Conservation (phyloP, 2,888 invertebrate species). For the Listrodromus nycthemerus region DNA sequence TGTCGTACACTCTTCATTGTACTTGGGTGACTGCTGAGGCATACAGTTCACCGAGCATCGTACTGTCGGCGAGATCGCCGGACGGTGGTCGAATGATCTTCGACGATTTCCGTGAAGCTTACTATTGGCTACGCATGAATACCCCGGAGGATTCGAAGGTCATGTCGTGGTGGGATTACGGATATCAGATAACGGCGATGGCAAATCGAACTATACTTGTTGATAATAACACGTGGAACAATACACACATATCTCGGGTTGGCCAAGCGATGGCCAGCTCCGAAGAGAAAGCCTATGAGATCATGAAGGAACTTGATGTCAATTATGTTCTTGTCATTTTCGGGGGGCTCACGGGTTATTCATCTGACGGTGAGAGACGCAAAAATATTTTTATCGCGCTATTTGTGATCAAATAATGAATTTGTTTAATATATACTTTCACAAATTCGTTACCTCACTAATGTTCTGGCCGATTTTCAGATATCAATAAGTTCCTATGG, state of each 20-base stretch:
- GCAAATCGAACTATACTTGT: slow-evolving; percentile 99
- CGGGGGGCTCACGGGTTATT: slow-evolving; percentile 99
- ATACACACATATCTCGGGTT: slow-evolving; percentile 98
- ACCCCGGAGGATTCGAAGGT: slow-evolving; percentile 97
- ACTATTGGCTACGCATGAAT: slow-evolving; percentile 99
- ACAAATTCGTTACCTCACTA: slow-evolving; percentile 9
- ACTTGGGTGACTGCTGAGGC: slow-evolving; percentile 99
- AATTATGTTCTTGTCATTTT: slow-evolving; percentile 99
- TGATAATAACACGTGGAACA: slow-evolving; percentile 99
- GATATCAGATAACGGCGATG: slow-evolving; percentile 99
- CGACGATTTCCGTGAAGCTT: slow-evolving; percentile 96
- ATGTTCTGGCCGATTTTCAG: slow-evolving; percentile 84
- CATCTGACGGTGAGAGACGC: slow-evolving; percentile 93
- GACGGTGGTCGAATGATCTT: slow-evolving; percentile 98
- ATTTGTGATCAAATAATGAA: not conserved
- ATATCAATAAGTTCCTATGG: slow-evolving; percentile 99
- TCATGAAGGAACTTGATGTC: slow-evolving; percentile 98
- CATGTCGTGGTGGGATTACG: slow-evolving; percentile 99
- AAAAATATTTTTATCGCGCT: not conserved
- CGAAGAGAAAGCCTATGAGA: slow-evolving; percentile 98
- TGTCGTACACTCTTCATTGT: slow-evolving; percentile 98
- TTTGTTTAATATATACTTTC: not conserved
- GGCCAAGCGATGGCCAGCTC: slow-evolving; percentile 99
- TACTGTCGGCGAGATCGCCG: slow-evolving; percentile 89
- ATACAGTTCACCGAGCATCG: slow-evolving; percentile 98